phyloP scores from a whole-genome alignment of 2,888 invertebrate species.

The Lasioglossum zephyrum region DNA sequence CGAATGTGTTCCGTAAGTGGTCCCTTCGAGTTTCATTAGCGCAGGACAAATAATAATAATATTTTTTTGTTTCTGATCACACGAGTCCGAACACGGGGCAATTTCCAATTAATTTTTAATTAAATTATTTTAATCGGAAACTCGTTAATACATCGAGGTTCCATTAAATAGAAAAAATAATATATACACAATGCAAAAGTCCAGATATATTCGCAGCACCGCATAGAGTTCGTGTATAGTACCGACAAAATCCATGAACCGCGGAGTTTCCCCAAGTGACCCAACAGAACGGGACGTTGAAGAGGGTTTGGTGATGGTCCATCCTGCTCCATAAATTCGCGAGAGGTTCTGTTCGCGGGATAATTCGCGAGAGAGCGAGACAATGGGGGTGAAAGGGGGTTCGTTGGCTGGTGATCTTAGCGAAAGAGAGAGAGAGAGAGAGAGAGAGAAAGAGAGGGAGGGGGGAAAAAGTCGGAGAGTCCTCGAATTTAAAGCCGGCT shows the following conservation, averaged over 20 bases:
- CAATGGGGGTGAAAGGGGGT: background rate
- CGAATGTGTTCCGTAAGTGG: background rate
- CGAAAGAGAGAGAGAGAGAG: background rate
- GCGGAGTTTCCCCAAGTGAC: background rate
- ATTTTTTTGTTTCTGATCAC: too few species aligned
- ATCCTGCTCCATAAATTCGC: background rate
- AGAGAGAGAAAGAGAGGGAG: background rate
- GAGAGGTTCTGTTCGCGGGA: background rate
- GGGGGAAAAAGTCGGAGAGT: background rate
- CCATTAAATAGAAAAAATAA: too few species aligned
- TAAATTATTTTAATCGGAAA: too few species aligned
- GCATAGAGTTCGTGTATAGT: background rate
- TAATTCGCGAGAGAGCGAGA: background rate
- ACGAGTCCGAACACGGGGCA: too few species aligned
- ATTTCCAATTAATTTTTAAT: too few species aligned
- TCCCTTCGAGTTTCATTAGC: background rate
- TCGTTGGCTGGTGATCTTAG: background rate
- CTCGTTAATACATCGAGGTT: too few species aligned
- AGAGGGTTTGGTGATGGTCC: background rate
- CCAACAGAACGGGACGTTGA: background rate
- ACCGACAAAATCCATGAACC: background rate
- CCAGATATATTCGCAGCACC: fast-evolving
- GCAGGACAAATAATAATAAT: too few species aligned
- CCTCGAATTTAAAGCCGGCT: slow-evolving; percentile 41
- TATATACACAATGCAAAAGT: background rate